Evolutionary conservation across 2,797 vertebrate species (phyloP).

Genomic region (Sciaenops ocellatus): DNA sequence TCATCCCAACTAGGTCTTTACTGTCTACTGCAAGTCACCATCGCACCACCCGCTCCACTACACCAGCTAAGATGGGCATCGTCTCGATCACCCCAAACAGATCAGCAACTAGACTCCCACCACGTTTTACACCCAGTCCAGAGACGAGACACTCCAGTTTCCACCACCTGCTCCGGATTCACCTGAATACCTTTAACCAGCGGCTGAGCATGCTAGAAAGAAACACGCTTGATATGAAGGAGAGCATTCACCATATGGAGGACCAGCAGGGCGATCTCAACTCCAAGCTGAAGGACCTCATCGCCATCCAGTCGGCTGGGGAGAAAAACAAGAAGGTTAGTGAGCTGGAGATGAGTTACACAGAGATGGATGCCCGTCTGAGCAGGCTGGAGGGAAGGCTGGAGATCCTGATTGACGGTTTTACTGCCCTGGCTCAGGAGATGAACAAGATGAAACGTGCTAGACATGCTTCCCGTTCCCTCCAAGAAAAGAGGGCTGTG

Average conservation of each 20-base stretch:
- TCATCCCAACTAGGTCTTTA: slow-evolving; percentile 47
- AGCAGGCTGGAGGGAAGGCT: slow-evolving; percentile 78
- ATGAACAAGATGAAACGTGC: slow-evolving; percentile 82
- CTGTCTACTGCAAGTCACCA: slow-evolving; percentile 31
- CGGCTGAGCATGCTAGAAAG: slow-evolving; percentile 83
- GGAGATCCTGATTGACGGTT: slow-evolving; percentile 86
- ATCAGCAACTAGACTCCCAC: slow-evolving; percentile 51
- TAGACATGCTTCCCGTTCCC: slow-evolving; percentile 62
- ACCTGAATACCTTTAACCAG: slow-evolving; percentile 82
- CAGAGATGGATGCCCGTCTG: slow-evolving; percentile 76
- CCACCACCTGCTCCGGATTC: slow-evolving; percentile 76
- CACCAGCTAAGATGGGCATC: background rate
- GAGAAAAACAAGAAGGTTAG: slow-evolving; percentile 70
- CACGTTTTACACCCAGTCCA: slow-evolving; percentile 70
- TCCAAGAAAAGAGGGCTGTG: slow-evolving; percentile 50
- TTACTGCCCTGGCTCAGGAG: slow-evolving; percentile 84
- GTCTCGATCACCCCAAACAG: slow-evolving; percentile 45
- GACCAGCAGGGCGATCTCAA: slow-evolving; percentile 72
- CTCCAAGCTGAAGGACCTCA: slow-evolving; percentile 73
- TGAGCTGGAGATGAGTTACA: slow-evolving; percentile 74
- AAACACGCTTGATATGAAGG: slow-evolving; percentile 83
- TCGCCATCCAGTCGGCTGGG: slow-evolving; percentile 29
- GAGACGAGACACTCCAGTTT: slow-evolving; percentile 72
- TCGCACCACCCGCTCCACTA: slow-evolving; percentile 33
- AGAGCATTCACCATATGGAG: slow-evolving; percentile 70